Base-by-base conservation (phyloP, 2,113 vertebrate genomes). In the Tenrec ecaudatus region DNA sequence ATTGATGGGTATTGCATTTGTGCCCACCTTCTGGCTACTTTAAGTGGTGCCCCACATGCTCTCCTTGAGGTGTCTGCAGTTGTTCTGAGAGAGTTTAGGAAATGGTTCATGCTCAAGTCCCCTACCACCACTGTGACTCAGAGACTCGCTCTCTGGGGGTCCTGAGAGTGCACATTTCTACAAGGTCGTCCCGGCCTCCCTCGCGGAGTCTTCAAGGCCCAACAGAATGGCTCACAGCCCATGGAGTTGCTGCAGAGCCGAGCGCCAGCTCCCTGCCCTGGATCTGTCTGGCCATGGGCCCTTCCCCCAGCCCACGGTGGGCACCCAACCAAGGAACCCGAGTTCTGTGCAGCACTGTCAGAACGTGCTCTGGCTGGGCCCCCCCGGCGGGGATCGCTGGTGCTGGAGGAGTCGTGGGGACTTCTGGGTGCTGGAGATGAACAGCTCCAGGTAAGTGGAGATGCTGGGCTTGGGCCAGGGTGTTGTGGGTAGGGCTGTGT, bases 221-320 rank as follows among this genome's bases (percentile, higher is more conserved):
- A 17, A 6, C 71, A 29, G 8, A 17, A 10, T n/a, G 16, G 25
- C 3, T 14, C 1, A 66, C 66, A 33, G 14, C 36, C 38, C 83
- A 2, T 17, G 71, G 25, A 27, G 29, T 47, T 16, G n/a, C 62
- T 60, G 0, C 53, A 60, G 25, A 58, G 23, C 31, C 47, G 33
- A 53, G 9, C 12, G 36, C 8, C 22, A 33, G 3, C 23, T 2
- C 12, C 1, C 15, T 0, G 2, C 27, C 27, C 33, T 1, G 0
- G 29, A 86, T 57, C 0, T 15, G 0, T 40, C 31, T 31, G 71
- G 29, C 58, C 4, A 58, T 0, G 0, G 64, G 12, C 23, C 15
- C 11, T 3, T 62, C 9, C 68, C 1, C 9, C 5, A 79, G 47
- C 60, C 47, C 9, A n/a, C 36, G 2, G 12, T 6, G 36, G 25